Base-by-base conservation (phyloP, 2,113 vertebrate species). In the Phalacrocorax carbo region DNA sequence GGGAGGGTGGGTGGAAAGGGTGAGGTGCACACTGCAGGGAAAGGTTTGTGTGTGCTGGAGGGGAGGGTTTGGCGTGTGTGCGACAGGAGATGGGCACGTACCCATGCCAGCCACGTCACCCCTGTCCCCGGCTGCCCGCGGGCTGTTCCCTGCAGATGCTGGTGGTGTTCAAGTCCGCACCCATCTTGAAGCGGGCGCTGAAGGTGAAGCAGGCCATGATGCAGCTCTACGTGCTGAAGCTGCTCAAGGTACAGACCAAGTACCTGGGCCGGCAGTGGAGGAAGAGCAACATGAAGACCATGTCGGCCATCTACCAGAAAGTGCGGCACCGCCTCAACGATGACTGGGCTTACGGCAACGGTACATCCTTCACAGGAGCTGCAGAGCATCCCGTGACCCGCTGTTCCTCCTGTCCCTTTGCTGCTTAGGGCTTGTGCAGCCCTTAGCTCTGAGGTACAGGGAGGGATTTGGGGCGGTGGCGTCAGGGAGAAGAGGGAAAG, bases 201-300 rank as follows among this genome's bases (percentile, higher is more conserved):
- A 99, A 99, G 95, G 99, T 99, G 77, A 99, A 99, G 83, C 99
- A 99, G 94, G 99, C 99, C 95, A 99, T 99, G 99, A 99, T 99
- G 99, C 99, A 99, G 97, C 98, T 99, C 5, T 99, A 99, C 0
- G 99, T 99, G 93, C 98, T 99, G 19, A 99, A 99, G 96, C 98
- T 99, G 82, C 99, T 99, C 61, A 99, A 99, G 97, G 99, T 99
- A 12, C 99, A 99, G 97, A 99, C 99, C 80, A 99, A 99, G 90
- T 99, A 99, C 96, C 96, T 99, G 92, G 99, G 99, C 5, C 97
- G 99, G 4, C 99, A 99, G 97, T 99, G 99, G 99, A 99, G 99
- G 94, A 99, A 99, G 94, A 99, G 99, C 98, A 99, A 99, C 98
- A 99, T 99, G 99, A 99, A 99, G 95, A 99, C 99, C 32, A 99